Evolutionary conservation across 1,140 invertebrate genomes (phyloP), one percentile per base, ranked within the genome.

Genomic region (Stenopsyche tienmushanensis): DNA sequence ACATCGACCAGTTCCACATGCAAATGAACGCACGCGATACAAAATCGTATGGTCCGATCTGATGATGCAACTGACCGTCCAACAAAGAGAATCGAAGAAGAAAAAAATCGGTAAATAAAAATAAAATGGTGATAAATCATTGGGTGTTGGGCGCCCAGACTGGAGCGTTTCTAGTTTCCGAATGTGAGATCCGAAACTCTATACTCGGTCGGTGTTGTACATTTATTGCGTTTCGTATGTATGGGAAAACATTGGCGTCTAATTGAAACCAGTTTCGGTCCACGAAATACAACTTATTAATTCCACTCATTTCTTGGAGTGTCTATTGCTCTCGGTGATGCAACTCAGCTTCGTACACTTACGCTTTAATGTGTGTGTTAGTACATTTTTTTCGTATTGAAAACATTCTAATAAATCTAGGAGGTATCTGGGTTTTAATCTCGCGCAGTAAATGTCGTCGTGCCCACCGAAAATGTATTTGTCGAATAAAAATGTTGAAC

Each of bases 391-490:
- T 53, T 34, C 29, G 13, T 34, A 34, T 17, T 24, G 57, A 24
- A 29, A 53, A 63, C 62, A 64, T 65, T 62, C 62, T 62, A 66
- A 70, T 70, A 70, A 70, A 70, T 70, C 68, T 70, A 39, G 9
- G 54, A 49, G 52, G 60, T 70, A 70, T 70, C 68, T 63, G 24
- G 41, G 26, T 54, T 70, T 70, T 63, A 60, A 70, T 64, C 62
- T 64, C 26, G 29, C 41, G 54, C 52, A 52, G 64, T 66, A 66
- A 70, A 70, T 70, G 68, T 70, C 68, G 68, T 70, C 68, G 68
- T 66, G 68, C 68, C 54, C 59, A 66, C 68, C 60, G 65, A 70
- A 70, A 70, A 60, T 59, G 64, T 66, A 70, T 70, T 70, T 66
- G 68, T 66, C 68, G 64, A 64, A 70, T 69, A 65, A 65, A 64